A percentile compares a stretch with the other conserved stretches of the same genome.
Conservation (phyloP, 2,797 vertebrate species). For the Crenuchus spilurus region DNA sequence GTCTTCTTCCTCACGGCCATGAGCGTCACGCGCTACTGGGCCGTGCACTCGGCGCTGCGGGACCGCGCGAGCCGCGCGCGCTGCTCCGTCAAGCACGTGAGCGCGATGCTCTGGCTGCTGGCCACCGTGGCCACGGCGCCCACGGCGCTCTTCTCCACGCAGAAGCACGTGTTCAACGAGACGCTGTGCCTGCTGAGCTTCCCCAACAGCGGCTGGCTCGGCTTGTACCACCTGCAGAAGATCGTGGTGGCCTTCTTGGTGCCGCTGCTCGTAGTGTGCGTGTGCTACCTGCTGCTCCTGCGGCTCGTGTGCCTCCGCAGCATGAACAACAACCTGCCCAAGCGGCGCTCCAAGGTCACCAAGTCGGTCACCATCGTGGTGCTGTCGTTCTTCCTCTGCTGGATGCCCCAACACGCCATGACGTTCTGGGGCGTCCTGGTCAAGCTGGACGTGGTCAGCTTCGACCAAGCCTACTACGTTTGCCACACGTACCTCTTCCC, state of each 20-base stretch:
- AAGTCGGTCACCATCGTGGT: constrained; percentile 74
- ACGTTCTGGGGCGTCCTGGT: constrained; percentile 78
- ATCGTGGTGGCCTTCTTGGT: constrained; percentile 74
- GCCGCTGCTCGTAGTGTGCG: constrained; percentile 74
- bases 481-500: constrained; percentile 76
- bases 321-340: constrained; percentile 73
- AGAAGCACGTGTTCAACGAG: constrained; percentile 64
- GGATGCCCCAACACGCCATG: constrained; percentile 73
- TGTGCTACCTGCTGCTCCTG: constrained; percentile 72
- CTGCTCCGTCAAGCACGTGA: constrained; percentile 72
- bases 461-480: constrained; percentile 69
- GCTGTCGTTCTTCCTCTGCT: constrained; percentile 73
- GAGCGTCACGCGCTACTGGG: constrained; percentile 77
- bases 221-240: constrained; percentile 75
- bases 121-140: constrained; percentile 70
- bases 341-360: constrained; percentile 69
- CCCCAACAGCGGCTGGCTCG: constrained; percentile 69
- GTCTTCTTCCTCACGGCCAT: constrained; percentile 79
- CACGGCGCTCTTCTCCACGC: constrained; percentile 68
- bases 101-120: constrained; percentile 70
- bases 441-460: constrained; percentile 72
- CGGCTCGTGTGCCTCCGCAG: constrained; percentile 69
- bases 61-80: constrained; percentile 56
- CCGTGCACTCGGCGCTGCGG: constrained; percentile 74
- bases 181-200: constrained; percentile 74